Evolutionary conservation across 23 tunicate genomes (phyloP).

Genomic region (Styela plicata): DNA sequence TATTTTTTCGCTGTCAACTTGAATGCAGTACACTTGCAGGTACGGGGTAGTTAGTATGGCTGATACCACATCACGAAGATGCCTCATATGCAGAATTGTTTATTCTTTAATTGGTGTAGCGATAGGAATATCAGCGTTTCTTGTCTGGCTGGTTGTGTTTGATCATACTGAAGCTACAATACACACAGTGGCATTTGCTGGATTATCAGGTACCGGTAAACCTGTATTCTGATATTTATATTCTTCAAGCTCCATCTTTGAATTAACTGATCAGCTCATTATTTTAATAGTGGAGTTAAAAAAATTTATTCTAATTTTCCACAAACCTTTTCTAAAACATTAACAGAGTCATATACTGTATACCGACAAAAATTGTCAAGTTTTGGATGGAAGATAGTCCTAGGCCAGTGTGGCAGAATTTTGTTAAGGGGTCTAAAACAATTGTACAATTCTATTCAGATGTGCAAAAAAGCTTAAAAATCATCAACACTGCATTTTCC

Average conservation of each 20-base stretch:
- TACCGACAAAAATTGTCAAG: no score
- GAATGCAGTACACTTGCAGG: no score
- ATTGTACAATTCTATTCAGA: no score
- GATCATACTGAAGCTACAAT: not conserved
- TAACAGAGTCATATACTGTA: no score
- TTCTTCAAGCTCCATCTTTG: not conserved
- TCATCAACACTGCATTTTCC: no score
- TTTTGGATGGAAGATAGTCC: no score
- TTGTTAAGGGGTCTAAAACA: no score
- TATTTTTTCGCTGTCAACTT: no score
- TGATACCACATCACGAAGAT: constrained; percentile 12
- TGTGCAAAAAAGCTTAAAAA: no score
- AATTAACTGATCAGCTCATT: not conserved
- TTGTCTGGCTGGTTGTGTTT: constrained; percentile 10
- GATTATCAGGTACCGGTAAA: constrained; percentile 17
- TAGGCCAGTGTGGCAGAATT: no score
- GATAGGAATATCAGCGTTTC: constrained; percentile 16
- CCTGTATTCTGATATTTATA: not conserved
- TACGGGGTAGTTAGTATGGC: no score
- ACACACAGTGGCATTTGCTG: not conserved
- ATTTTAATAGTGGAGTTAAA: not conserved
- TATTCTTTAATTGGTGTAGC: constrained; percentile 15
- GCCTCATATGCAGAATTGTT: constrained; percentile 4
- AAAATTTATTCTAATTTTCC: not conserved
- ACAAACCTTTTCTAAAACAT: no score